phyloP scores from a whole-genome alignment of 2,888 invertebrate genomes.

The Cremastobaeus sp. region DNA sequence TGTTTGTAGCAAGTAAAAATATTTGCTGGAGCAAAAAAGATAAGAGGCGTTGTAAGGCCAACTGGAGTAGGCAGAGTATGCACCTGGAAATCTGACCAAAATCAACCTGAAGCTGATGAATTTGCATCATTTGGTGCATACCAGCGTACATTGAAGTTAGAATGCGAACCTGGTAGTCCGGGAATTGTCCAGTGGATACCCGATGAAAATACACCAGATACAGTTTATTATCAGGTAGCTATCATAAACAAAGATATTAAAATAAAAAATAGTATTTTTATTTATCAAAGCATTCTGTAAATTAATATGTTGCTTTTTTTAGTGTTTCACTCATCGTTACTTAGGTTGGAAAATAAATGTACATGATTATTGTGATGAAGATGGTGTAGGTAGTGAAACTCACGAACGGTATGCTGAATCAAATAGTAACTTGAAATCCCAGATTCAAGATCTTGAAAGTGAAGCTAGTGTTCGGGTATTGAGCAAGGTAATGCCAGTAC shows the following conservation, averaged over 20 bases:
- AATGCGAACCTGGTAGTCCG: slow-evolving; percentile 91
- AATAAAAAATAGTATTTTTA: too few relatives aligned
- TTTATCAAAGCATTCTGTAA: too few relatives aligned
- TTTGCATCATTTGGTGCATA: slow-evolving; percentile 93
- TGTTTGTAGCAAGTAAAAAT: slow-evolving; percentile 84
- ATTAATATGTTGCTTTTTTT: too few relatives aligned
- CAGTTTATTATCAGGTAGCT: slow-evolving; percentile 91
- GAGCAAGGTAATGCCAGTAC: slow-evolving; percentile 76
- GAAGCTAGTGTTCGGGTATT: slow-evolving; percentile 71
- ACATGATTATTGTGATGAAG: slow-evolving; percentile 86
- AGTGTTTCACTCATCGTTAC: slow-evolving; percentile 96
- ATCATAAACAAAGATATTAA: too few relatives aligned
- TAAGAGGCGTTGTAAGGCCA: slow-evolving; percentile 85
- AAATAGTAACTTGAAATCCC: slow-evolving; percentile 73
- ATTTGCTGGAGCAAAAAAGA: slow-evolving; percentile 88
- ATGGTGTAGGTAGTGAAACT: slow-evolving; percentile 80
- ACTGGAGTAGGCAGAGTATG: slow-evolving; percentile 91
- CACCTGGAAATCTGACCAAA: slow-evolving; percentile 89
- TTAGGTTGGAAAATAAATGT: slow-evolving; percentile 98
- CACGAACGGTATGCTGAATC: slow-evolving; percentile 80
- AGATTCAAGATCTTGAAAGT: slow-evolving; percentile 70
- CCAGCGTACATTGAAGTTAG: slow-evolving; percentile 89
- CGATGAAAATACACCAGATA: slow-evolving; percentile 90
- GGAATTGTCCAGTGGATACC: slow-evolving; percentile 92
- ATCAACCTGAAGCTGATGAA: slow-evolving; percentile 87